These are phyloP conservation scores for Notarius lentiginosus DNA, from an alignment of 2,113 vertebrate species.

Conservation along the genomic window DNA sequence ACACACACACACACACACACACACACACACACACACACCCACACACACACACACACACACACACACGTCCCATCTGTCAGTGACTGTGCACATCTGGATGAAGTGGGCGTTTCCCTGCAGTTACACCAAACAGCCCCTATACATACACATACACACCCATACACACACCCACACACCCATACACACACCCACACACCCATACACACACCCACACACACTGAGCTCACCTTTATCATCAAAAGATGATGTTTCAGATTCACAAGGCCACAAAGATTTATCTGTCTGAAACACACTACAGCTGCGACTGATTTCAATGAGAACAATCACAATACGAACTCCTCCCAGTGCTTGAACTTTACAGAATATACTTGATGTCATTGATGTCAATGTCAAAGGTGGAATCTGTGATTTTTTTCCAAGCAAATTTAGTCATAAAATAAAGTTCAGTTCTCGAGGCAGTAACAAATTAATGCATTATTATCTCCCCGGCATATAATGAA, in stretches of 20 bases:
- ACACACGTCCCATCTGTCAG: background rate
- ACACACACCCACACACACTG: background rate
- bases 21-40: slow-evolving; percentile 4
- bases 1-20: too few relatives aligned
- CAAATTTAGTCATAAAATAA: too few relatives aligned
- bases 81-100: slow-evolving; percentile 11
- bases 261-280: background rate
- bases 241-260: background rate
- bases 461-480: background rate
- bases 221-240: background rate
- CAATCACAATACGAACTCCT: background rate
- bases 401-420: background rate
- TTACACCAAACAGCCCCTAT: slow-evolving; percentile 2
- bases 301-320: background rate
- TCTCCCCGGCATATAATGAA: too few relatives aligned
- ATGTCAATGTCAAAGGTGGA: background rate
- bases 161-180: background rate
- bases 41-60: background rate
- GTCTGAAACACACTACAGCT: background rate
- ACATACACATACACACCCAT: background rate
- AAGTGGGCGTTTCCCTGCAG: background rate
- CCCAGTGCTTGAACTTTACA: background rate
- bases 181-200: background rate
- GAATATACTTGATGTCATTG: background rate
- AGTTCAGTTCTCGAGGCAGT: background rate